phyloP scores from a whole-genome alignment of 2,888 invertebrate species.

The Zele albiditarsus region DNA sequence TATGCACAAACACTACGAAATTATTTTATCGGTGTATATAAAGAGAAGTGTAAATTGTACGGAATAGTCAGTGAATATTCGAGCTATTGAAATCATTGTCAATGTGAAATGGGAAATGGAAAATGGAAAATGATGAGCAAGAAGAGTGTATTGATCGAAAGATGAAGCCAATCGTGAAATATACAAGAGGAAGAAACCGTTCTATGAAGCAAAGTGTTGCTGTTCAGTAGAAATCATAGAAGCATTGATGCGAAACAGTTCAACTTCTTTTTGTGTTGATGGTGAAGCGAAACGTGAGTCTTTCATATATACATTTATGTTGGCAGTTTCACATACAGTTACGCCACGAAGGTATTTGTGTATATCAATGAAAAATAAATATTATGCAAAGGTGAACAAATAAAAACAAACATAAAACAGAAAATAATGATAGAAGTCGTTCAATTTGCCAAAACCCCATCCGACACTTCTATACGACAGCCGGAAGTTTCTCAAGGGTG shows the following conservation, averaged over 20 bases:
- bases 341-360: constrained; percentile 27
- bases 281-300: background rate
- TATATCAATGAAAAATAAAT: background rate
- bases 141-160: background rate
- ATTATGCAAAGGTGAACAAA: constrained; percentile 16
- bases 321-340: constrained; percentile 40
- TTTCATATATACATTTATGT: constrained; percentile 19
- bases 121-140: background rate
- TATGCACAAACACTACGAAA: no score
- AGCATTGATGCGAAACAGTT: constrained; percentile 34
- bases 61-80: no score
- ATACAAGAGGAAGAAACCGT: constrained; percentile 13
- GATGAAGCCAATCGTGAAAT: constrained; percentile 22
- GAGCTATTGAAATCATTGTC: no score
- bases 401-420: constrained; percentile 14
- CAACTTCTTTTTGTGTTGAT: constrained; percentile 5
- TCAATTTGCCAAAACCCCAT: constrained; percentile 8
- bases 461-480: background rate
- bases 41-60: no score
- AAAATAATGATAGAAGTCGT: constrained; percentile 12
- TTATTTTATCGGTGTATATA: no score
- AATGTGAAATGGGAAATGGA: no score
- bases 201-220: constrained; percentile 14
- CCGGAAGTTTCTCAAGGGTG: constrained; percentile 21
- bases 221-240: constrained; percentile 19